Evolutionary conservation across 2,797 vertebrate genomes (phyloP), one percentile per base, ranked within the genome.

Genomic region (Dendrocincla tyrannina): DNA sequence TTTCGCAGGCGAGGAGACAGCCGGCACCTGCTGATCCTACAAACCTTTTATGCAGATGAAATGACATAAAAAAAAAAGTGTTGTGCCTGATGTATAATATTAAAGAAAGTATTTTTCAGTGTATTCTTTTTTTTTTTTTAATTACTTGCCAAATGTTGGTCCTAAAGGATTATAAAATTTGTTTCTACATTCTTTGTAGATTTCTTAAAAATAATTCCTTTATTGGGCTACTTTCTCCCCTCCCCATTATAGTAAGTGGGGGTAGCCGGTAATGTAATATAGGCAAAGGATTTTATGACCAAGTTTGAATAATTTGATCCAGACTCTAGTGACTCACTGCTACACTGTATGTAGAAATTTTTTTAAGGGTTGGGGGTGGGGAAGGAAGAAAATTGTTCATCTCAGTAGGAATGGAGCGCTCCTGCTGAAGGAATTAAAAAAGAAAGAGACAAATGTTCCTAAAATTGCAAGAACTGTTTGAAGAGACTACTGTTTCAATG

Each of bases 31-130:
- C 92, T 89, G 85, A 96, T 89, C 95, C 97, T 96, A 88, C 93
- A 96, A 81, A 97, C 96, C 85, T 91, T 97, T 98, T 98, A 98
- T 97, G 97, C 97, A 97, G 97, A 97, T 96, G 94, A 97, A 98
- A 97, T 50, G 58, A 96, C 83, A 93, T 95, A 89, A 96, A 68
- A 93, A 44, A 93, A 92, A 83, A 98, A 98, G 95, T 97, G 56
- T 98, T 98, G 98, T 98, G 98, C 98, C 98, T 98, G 98, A 97
- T 98, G 98, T 98, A 98, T 97, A 97, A 97, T 97, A 98, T 98
- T 98, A 98, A 98, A 98, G 97, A 98, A 98, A 98, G 97, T 98
- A 98, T 98, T 98, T 98, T 98, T 98, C 97, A 97, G 97, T 98
- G 97, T 97, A 98, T 97, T 97, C 93, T 92, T 98, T 97, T 97